Evolutionary conservation across 2,888 invertebrate genomes (phyloP).

Genomic region (Microdon myrmicae): DNA sequence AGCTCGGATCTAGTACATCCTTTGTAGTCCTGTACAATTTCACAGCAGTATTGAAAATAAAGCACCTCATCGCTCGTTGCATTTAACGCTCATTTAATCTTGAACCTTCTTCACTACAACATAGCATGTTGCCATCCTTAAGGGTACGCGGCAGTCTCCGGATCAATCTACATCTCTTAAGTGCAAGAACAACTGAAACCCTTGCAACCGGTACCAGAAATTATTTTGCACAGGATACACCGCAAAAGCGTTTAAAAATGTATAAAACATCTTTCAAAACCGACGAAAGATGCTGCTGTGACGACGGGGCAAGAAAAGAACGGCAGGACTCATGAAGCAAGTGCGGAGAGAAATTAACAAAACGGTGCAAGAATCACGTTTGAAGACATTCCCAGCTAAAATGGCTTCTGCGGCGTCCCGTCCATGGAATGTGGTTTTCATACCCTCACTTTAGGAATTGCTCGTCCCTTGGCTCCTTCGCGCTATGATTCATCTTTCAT

Average conservation of each 20-base stretch:
- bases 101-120: conserved; percentile 38
- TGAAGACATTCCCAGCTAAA: conserved; percentile 24
- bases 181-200: too few species aligned
- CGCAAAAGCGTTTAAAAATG: conserved; percentile 39
- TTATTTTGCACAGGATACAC: conserved; percentile 39
- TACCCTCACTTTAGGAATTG: too few species aligned
- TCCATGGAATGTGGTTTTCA: conserved; percentile 13
- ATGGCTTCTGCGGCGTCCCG: conserved; percentile 18
- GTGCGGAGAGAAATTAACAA: conserved; percentile 34
- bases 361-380: conserved; percentile 37
- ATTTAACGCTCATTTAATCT: conserved; percentile 45
- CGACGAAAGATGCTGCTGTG: conserved; percentile 4
- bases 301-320: conserved; percentile 5
- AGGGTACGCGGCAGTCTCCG: conserved; percentile 10
- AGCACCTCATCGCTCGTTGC: conserved; percentile 38
- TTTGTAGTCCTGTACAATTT: too few species aligned
- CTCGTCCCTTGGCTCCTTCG: too few species aligned
- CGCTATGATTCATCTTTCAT: too few species aligned
- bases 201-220: conserved; percentile 27
- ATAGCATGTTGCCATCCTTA: conserved; percentile 30
- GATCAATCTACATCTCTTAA: too few species aligned
- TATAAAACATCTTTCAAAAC: conserved; percentile 29
- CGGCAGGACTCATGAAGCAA: conserved; percentile 2
- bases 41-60: conserved; percentile 39
- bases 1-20: too few species aligned